A percentile compares a stretch with the other conserved stretches of the same genome.
Conservation (phyloP, 2,797 vertebrate species). For the Poeciliopsis infans region DNA sequence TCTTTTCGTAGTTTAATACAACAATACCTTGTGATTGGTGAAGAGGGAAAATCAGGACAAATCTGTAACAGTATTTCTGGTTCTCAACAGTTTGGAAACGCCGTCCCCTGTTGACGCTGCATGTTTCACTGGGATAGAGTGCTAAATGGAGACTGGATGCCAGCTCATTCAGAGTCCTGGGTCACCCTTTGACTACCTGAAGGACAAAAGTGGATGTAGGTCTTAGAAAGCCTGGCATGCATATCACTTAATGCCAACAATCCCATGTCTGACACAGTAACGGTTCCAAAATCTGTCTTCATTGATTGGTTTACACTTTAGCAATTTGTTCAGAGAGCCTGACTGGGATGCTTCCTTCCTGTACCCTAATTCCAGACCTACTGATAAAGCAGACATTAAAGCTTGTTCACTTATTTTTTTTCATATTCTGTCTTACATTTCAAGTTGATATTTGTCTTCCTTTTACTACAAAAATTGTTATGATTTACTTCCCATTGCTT, state of each 20-base stretch:
- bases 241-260: background rate
- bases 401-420: background rate
- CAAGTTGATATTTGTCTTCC: background rate
- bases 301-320: background rate
- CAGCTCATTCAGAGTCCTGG: background rate
- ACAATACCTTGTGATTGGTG: background rate
- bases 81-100: background rate
- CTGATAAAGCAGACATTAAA: background rate
- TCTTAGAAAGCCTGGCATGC: background rate
- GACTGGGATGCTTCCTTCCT: background rate
- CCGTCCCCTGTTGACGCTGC: background rate
- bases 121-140: background rate
- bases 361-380: background rate
- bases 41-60: background rate
- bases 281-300: background rate
- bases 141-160: background rate
- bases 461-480: background rate
- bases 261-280: slow-evolving; percentile 1
- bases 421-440: background rate
- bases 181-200: background rate
- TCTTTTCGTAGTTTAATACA: background rate
- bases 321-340: background rate
- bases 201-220: background rate
- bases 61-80: background rate
- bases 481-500: too few relatives aligned